These are phyloP conservation scores for Melanitta fusca DNA, from an alignment of 2,797 vertebrate species.

Conservation along the genomic window DNA sequence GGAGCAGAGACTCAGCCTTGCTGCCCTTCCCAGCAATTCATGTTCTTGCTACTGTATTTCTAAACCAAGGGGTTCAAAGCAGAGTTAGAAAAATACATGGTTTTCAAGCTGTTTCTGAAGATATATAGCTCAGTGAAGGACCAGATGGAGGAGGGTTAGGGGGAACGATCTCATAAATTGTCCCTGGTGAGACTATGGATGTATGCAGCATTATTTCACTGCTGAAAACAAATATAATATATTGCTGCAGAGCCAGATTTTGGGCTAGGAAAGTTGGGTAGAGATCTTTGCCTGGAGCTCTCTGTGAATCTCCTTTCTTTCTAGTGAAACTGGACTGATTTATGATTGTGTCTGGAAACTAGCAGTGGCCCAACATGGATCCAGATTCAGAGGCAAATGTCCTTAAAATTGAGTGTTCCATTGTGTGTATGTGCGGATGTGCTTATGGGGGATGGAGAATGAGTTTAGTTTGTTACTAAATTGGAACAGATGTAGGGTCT, in stretches of 20 bases:
- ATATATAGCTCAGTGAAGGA: neutral
- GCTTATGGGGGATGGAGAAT: conserved; percentile 9
- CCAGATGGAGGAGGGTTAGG: neutral
- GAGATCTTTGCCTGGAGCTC: conserved; percentile 27
- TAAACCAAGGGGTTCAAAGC: neutral
- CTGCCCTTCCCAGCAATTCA: neutral
- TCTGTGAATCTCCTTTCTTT: neutral
- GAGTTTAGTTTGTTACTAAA: conserved; percentile 52
- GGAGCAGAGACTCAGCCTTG: neutral
- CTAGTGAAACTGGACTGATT: conserved; percentile 37
- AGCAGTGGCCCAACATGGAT: conserved; percentile 10
- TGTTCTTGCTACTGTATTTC: neutral
- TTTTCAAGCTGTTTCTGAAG: conserved; percentile 19
- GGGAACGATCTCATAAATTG: neutral
- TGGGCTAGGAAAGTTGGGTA: conserved; percentile 35
- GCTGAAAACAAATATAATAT: conserved; percentile 29
- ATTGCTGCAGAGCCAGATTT: conserved; percentile 6
- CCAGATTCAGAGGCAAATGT: conserved; percentile 38
- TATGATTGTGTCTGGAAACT: conserved; percentile 33
- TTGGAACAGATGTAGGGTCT: conserved; percentile 45
- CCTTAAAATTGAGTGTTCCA: conserved; percentile 44
- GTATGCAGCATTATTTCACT: neutral
- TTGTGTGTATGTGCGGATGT: neutral
- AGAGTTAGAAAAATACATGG: neutral
- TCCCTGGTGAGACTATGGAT: neutral